Base-by-base conservation (phyloP, 2,888 invertebrate genomes). In the Diaprepes abbreviatus region DNA sequence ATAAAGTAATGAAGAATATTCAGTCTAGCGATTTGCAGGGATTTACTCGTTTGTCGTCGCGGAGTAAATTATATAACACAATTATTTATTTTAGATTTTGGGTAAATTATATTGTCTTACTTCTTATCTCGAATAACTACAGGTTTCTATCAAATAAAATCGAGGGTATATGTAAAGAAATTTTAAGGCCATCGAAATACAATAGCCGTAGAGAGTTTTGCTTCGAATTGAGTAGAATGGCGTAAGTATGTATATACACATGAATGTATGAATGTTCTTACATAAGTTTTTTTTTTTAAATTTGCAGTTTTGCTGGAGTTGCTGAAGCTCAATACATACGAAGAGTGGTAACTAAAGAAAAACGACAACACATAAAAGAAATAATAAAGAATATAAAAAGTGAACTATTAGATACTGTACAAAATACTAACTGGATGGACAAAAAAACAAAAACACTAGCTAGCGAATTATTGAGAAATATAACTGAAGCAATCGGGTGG, bases 81-180 rank as follows among this genome's bases (percentile, higher is more conserved):
- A n/a, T 28, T 28, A 28, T 43, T 6, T 12, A 28, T 50, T 62
- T 35, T 50, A 81, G 81, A 58, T 73, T 73, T 40, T 76, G 76
- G 72, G 78, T 77, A 10, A 81, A 80, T 67, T 82, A 80, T 57
- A 76, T 82, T 24, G 75, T 75, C 6, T 78, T 80, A 78, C 73
- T 77, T 52, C 67, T 76, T 3, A 69, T 81, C 5, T 74, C 76
- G 35, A 72, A 74, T 10, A 74, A 77, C 40, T 68, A 74, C 48
- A 72, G 76, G 16, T 80, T 74, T 58, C 59, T 79, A 7, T 72
- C 77, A 1, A 69, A 69, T 14, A 74, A 75, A 55, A 64, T 79
- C 9, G 70, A 76, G 38, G 62, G 55, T 9, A 67, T 70, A 38
- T 76, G 74, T 28, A 48, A 59, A 16, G 69, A 75, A 38, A 74